These are phyloP conservation scores for Magallana nippona DNA, from an alignment of 2,888 invertebrate species.

Conservation along the genomic window DNA sequence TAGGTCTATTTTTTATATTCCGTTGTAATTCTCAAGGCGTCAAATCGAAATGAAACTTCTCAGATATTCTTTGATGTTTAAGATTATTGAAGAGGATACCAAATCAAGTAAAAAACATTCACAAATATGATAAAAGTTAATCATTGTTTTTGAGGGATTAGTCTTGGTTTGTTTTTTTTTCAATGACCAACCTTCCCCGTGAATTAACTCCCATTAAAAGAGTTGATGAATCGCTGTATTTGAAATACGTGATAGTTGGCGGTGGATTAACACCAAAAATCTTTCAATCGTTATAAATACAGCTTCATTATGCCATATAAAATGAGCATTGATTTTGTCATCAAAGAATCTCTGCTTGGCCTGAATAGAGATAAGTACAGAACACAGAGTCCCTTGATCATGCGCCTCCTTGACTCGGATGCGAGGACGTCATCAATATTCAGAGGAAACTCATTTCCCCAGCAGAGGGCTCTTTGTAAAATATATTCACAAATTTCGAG, in stretches of 20 bases:
- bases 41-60: background rate
- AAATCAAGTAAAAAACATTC: background rate
- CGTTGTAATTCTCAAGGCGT: background rate
- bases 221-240: background rate
- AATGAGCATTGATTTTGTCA: constrained; percentile 29
- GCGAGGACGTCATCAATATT: constrained; percentile 16
- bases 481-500: background rate
- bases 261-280: constrained; percentile 7
- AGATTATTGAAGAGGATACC: background rate
- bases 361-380: constrained; percentile 30
- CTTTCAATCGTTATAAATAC: constrained; percentile 14
- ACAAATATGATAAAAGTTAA: background rate
- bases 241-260: background rate
- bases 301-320: constrained; percentile 28
- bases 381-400: constrained; percentile 17
- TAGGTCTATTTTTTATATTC: background rate
- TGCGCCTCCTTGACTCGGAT: constrained; percentile 2
- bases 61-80: background rate
- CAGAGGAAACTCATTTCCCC: constrained; percentile 16
- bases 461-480: background rate
- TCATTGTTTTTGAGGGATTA: constrained; percentile 6
- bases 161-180: background rate
- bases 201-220: constrained; percentile 6
- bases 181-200: background rate
- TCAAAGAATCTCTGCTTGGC: constrained; percentile 12